Percentiles rank a stretch among this genome's conserved stretches.
These are phyloP conservation scores for Pocillopora meandrina DNA, from an alignment of 92 coral and sea anemone genomes.

Conservation along the genomic window DNA sequence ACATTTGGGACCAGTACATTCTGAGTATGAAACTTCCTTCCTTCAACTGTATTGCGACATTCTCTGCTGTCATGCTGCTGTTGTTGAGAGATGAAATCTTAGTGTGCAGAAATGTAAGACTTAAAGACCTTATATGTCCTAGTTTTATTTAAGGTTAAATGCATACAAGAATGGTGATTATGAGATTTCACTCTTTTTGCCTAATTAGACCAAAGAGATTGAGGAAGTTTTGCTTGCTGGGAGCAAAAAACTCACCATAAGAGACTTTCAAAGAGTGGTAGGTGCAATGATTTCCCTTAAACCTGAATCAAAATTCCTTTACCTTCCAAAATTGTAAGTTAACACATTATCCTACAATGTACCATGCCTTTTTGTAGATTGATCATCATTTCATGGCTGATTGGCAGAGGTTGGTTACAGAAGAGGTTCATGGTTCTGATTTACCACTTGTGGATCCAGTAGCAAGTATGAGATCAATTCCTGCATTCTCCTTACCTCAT, in stretches of 20 bases:
- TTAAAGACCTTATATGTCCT: not conserved
- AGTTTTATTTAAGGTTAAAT: not conserved
- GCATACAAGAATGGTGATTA: not conserved
- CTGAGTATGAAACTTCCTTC: conserved; percentile 62
- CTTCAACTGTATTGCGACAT: conserved; percentile 68
- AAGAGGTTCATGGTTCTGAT: conserved; percentile 61
- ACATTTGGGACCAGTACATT: conserved; percentile 86
- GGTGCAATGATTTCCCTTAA: not conserved
- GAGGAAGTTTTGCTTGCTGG: conserved; percentile 54
- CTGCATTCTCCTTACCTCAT: not conserved
- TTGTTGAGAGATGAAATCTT: conserved; percentile 60
- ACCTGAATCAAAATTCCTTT: not conserved
- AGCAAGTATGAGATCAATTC: conserved; percentile 59
- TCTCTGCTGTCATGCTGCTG: conserved; percentile 67
- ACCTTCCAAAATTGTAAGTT: not conserved
- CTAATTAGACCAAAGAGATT: conserved; percentile 54
- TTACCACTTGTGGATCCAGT: conserved; percentile 89
- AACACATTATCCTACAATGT: not conserved
- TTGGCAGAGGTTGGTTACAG: conserved; percentile 58
- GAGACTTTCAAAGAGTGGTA: conserved; percentile 72
- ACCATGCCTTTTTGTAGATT: conserved; percentile 45
- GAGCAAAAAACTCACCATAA: conserved; percentile 51
- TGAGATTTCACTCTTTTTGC: not conserved
- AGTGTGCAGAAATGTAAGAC: conserved; percentile 70
- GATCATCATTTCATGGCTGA: conserved; percentile 63